Evolutionary conservation across 2,797 vertebrate species (phyloP), one percentile per base, ranked within the genome.

Genomic region (Phalanger gymnotis): DNA sequence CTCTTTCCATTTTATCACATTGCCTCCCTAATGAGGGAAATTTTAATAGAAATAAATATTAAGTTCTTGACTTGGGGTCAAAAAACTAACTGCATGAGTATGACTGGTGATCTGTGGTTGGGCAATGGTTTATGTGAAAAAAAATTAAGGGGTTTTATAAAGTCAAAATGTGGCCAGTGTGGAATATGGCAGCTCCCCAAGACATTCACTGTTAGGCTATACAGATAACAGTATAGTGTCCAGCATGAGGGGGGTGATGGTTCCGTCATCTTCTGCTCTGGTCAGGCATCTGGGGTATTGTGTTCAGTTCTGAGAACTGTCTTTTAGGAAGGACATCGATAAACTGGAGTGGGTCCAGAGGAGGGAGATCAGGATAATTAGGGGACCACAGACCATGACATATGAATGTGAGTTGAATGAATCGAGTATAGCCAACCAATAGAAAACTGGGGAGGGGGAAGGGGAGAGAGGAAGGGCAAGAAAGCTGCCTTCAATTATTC

Each of bases 401-500:
- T 87, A 87, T 87, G 40, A 87, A 87, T 87, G 73, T 51, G 40
- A 87, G 40, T 51, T 87, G 73, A 51, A 87, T 87, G 73, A 87
- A 87, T 40, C 27, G 73, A 87, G 73, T 87, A 47, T 87, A 87
- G 10, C 5, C 9, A 51, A 40, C 73, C 73, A 87, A 87, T 87
- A 87, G 40, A 87, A 47, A 87, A 87, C 6, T 10, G 40, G 73
- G 73, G 40, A 40, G 73, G n/a, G n/a, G 40, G 73, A 10, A 51
- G 73, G 40, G 73, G 25, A 87, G 40, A 87, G 1, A 51, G 40
- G 73, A 87, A 87, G 40, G 73, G 40, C 22, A 87, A 87, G 73
- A 87, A 87, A 87, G 73, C 73, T 87, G 40, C 73, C 40, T 87
- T 87, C 73, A 87, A 87, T 87, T 87, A 87, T 87, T 87, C 73